Conservation (phyloP, 1,140 invertebrate genomes). For the Zaprionus camerounensis region DNA sequence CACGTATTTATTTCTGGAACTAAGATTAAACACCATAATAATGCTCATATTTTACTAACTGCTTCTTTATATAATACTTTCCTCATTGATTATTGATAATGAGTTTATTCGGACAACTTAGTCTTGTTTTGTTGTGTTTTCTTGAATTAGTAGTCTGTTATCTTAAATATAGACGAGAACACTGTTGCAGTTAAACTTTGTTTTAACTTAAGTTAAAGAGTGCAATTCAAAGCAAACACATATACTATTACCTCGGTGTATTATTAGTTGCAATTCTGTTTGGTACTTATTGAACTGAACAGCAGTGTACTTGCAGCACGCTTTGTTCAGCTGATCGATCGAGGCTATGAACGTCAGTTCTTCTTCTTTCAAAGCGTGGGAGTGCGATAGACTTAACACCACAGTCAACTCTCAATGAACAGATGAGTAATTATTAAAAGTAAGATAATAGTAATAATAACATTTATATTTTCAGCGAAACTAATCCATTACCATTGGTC, state of each 20-base stretch:
- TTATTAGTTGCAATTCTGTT: not conserved
- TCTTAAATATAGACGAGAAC: no score
- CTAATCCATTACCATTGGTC: not conserved
- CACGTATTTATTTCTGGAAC: no score
- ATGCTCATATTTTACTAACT: not conserved
- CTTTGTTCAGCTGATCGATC: not conserved
- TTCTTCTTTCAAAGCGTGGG: not conserved
- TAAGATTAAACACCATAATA: no score
- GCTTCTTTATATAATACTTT: no score
- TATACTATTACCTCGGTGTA: not conserved
- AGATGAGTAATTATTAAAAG: not conserved
- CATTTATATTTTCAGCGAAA: not conserved
- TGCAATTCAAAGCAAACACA: not conserved
- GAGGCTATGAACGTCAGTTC: not conserved
- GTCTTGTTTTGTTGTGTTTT: no score
- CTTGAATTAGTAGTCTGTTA: no score
- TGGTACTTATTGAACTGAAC: not conserved
- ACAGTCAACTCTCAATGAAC: not conserved
- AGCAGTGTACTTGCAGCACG: not conserved
- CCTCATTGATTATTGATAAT: not conserved
- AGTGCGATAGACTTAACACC: not conserved
- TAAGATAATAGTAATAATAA: not conserved
- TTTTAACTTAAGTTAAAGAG: no score
- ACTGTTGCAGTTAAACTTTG: no score
- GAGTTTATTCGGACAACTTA: no score